Percentiles rank a stretch among this genome's conserved stretches.
Evolutionary conservation across 2,888 invertebrate genomes (phyloP).

Genomic region (Aspidapion aeneum): DNA sequence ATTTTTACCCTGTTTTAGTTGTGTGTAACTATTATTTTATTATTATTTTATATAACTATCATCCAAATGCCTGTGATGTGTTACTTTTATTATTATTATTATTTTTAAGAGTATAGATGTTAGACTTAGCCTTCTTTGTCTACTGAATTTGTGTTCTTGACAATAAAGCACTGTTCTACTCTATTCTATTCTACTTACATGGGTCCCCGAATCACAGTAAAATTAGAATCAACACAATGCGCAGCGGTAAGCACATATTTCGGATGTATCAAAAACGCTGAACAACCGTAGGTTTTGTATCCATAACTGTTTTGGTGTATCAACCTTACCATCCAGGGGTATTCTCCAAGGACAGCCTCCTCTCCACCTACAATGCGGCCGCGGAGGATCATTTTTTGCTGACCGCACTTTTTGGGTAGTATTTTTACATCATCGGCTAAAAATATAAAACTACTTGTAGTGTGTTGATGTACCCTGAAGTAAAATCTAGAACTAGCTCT

Average conservation of each 20-base stretch:
- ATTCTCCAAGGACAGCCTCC: conserved; percentile 50
- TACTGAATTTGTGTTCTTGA: no score
- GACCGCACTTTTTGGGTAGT: conserved; percentile 42
- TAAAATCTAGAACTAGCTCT: neutral
- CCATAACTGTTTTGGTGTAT: conserved; percentile 45
- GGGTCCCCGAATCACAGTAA: conserved; percentile 26
- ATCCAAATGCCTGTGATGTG: no score
- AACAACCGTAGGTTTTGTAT: conserved; percentile 44
- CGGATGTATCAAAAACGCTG: conserved; percentile 52
- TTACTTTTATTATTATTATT: no score
- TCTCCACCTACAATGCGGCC: conserved; percentile 46
- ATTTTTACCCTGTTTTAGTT: no score
- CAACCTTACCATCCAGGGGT: conserved; percentile 54
- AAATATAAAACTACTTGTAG: conserved; percentile 6
- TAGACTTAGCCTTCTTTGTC: no score
- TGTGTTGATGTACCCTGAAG: no score
- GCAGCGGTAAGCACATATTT: conserved; percentile 54
- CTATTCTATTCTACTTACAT: conserved; percentile 31
- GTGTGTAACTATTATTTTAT: no score
- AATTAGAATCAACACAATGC: conserved; percentile 46
- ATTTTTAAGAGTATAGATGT: no score
- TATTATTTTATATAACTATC: no score
- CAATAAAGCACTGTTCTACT: no score
- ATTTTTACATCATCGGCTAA: conserved; percentile 16
- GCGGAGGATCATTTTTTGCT: conserved; percentile 30